phyloP scores from a whole-genome alignment of 2,888 invertebrate genomes.

The Augiades crinisus region DNA sequence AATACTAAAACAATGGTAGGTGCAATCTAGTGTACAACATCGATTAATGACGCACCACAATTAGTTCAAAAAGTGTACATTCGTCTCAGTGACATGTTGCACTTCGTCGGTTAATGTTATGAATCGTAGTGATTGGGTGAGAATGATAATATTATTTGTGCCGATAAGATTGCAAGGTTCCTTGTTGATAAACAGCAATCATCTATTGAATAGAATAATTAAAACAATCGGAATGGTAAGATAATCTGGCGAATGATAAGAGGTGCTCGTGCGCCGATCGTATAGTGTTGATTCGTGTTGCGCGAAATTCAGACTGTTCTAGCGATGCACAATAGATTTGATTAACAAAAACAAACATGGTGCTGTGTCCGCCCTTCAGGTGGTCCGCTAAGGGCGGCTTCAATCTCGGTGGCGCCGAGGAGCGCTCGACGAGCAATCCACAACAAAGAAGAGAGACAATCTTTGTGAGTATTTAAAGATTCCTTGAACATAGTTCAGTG shows the following conservation, averaged over 20 bases:
- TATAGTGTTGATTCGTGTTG: constrained; percentile 57
- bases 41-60: constrained; percentile 11
- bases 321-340: constrained; percentile 8
- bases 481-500: background rate
- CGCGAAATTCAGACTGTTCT: constrained; percentile 63
- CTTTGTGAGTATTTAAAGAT: constrained; percentile 49
- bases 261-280: constrained; percentile 52
- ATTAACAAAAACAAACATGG: constrained; percentile 45
- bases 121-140: constrained; percentile 53
- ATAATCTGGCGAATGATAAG: constrained; percentile 71
- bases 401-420: constrained; percentile 49
- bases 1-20: background rate
- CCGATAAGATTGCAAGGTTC: constrained; percentile 73
- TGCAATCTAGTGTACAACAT: constrained; percentile 5
- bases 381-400: constrained; percentile 66
- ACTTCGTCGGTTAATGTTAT: constrained; percentile 21
- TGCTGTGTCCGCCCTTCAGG: constrained; percentile 71
- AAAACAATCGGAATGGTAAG: constrained; percentile 75
- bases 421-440: constrained; percentile 32
- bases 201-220: constrained; percentile 73
- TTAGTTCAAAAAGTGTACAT: constrained; percentile 25
- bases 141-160: constrained; percentile 59
- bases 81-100: constrained; percentile 28
- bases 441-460: constrained; percentile 63
- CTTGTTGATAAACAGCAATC: constrained; percentile 70